Percentiles rank a stretch among this genome's conserved stretches.
Conservation (phyloP, 2,888 invertebrate species). For the Synanthedon andrenaeformis region DNA sequence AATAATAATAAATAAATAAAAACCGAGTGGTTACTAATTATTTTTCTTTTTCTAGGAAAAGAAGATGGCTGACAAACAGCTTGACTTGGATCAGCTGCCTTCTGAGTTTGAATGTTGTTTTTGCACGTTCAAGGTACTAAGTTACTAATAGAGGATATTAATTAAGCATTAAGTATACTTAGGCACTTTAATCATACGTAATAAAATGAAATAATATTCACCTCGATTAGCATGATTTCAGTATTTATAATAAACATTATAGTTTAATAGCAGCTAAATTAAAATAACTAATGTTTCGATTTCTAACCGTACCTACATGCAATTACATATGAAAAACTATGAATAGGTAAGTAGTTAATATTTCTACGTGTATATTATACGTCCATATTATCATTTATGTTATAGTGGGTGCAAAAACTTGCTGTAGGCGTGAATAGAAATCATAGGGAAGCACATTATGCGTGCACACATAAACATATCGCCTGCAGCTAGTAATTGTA, state of each 20-base stretch:
- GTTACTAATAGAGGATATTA: conserved; percentile 30
- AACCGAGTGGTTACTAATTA: conserved; percentile 31
- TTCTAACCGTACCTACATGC: neutral
- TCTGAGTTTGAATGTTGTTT: conserved; percentile 98
- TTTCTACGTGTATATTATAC: neutral
- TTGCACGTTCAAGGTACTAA: conserved; percentile 93
- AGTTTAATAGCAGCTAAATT: conserved; percentile 4
- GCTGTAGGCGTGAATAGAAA: no score
- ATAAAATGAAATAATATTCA: conserved; percentile 1
- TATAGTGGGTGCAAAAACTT: no score
- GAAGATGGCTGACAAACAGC: conserved; percentile 78
- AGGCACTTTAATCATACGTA: neutral
- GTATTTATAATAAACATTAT: conserved; percentile 1
- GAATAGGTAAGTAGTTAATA: no score
- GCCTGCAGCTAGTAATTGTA: no score
- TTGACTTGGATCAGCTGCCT: conserved; percentile 89
- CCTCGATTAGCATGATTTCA: neutral
- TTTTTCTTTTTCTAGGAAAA: conserved; percentile 72
- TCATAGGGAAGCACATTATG: no score
- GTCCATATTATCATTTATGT: no score
- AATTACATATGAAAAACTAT: no score
- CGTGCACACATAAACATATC: no score
- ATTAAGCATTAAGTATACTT: neutral
- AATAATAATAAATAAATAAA: neutral
- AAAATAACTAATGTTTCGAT: neutral